Conservation (phyloP, 2,888 invertebrate species). For the Ormyrus pomaceus region DNA sequence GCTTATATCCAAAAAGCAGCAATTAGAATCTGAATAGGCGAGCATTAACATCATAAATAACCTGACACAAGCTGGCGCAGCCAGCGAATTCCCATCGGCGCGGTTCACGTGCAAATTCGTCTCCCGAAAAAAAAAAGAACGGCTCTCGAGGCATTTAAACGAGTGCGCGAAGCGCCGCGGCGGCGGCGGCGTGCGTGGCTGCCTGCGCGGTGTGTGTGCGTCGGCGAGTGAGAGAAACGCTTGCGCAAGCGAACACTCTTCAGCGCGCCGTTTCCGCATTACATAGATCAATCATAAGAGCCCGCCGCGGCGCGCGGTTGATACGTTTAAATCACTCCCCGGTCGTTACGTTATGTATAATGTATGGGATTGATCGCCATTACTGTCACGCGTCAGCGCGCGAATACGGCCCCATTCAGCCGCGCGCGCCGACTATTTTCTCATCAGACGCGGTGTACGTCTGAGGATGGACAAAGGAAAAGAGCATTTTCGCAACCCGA, state of each 20-base stretch:
- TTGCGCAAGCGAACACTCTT: conserved; percentile 48
- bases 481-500: background rate
- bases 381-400: conserved; percentile 24
- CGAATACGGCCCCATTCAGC: background rate
- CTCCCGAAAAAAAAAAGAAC: background rate
- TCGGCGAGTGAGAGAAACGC: conserved; percentile 18
- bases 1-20: too few relatives aligned
- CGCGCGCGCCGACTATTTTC: conserved; percentile 28
- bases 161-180: background rate
- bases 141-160: background rate
- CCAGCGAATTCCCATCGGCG: background rate
- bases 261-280: conserved; percentile 51
- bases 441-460: conserved; percentile 21
- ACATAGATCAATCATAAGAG: conserved; percentile 51
- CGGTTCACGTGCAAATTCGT: background rate
- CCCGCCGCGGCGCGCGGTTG: conserved; percentile 18
- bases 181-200: conserved; percentile 5
- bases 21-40: too few relatives aligned
- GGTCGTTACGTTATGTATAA: conserved; percentile 41
- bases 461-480: background rate
- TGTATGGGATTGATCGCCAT: conserved; percentile 39
- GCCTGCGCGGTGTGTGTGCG: background rate
- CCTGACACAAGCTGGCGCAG: background rate
- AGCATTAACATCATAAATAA: background rate
- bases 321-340: conserved; percentile 47